phyloP scores from a whole-genome alignment of 2,888 invertebrate genomes.

The Tenthredo amoena region DNA sequence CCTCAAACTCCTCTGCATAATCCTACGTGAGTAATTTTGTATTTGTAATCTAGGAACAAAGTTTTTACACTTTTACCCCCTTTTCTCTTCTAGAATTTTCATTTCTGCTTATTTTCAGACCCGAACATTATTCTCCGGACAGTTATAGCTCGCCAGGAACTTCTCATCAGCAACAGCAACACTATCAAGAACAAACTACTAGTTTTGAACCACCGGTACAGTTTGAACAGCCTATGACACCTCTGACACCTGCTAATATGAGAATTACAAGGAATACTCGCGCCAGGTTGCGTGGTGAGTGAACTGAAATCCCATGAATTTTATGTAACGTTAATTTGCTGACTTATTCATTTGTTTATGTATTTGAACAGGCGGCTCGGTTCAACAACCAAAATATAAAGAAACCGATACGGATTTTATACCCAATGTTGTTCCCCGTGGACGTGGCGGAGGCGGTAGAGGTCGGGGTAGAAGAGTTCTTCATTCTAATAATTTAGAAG shows the following conservation, averaged over 20 bases:
- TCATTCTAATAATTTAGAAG: constrained; percentile 80
- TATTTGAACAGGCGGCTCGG: constrained; percentile 65
- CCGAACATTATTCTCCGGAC: constrained; percentile 74
- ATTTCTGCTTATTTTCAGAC: constrained; percentile 58
- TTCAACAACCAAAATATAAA: constrained; percentile 75
- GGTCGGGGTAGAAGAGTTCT: constrained; percentile 75
- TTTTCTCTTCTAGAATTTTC: background rate
- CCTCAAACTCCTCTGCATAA: constrained; percentile 75
- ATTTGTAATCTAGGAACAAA: background rate
- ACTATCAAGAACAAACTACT: constrained; percentile 69
- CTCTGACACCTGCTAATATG: constrained; percentile 74
- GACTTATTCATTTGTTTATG: background rate
- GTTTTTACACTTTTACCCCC: background rate
- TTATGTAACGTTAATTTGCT: background rate
- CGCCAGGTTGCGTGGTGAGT: constrained; percentile 75
- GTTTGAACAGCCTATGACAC: constrained; percentile 77
- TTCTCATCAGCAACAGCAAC: constrained; percentile 67
- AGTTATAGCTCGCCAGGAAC: constrained; percentile 73
- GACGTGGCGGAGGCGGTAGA: constrained; percentile 79
- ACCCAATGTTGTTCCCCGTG: constrained; percentile 64
- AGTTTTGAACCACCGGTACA: constrained; percentile 70
- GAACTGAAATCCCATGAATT: background rate
- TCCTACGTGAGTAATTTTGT: constrained; percentile 65
- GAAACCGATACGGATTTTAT: constrained; percentile 74
- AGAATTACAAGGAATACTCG: constrained; percentile 77